phyloP scores from a whole-genome alignment of 37 sponge, comb jelly and placozoan genomes.

The Aplysina aerophoba region DNA sequence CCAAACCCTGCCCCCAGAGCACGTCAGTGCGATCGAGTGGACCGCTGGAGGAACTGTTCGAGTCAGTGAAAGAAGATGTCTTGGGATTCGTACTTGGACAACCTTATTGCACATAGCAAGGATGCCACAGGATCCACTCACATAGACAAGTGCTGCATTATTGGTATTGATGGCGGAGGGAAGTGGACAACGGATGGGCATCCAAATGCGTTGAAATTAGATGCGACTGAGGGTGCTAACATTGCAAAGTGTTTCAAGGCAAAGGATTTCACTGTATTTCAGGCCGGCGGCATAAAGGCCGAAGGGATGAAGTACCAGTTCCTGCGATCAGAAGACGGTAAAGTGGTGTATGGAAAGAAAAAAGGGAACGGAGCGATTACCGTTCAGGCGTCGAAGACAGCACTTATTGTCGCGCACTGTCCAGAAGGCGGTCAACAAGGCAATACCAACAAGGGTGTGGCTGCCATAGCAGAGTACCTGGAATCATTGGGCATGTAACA shows the following conservation, averaged over 20 bases:
- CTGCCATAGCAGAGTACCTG: slow-evolving; percentile 85
- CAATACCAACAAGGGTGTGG: slow-evolving; percentile 77
- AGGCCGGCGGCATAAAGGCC: slow-evolving; percentile 51
- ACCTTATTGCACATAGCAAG: slow-evolving; percentile 81
- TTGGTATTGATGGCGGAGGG: slow-evolving; percentile 83
- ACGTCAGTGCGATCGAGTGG: too few species aligned
- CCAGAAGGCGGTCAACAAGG: slow-evolving; percentile 90
- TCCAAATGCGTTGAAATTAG: slow-evolving; percentile 55
- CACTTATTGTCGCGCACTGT: slow-evolving; percentile 83
- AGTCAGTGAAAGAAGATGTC: slow-evolving; percentile 44
- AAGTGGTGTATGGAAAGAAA: slow-evolving; percentile 72
- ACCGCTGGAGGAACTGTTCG: too few species aligned
- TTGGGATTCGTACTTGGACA: slow-evolving; percentile 90
- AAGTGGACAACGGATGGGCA: slow-evolving; percentile 69
- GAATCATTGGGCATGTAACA: slow-evolving; percentile 73
- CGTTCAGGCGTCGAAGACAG: slow-evolving; percentile 80
- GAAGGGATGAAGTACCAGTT: slow-evolving; percentile 81
- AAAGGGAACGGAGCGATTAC: slow-evolving; percentile 77
- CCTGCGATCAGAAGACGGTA: slow-evolving; percentile 75
- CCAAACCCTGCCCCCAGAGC: not conserved
- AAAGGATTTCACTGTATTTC: slow-evolving; percentile 82
- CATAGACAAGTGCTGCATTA: slow-evolving; percentile 73
- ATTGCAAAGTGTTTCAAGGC: slow-evolving; percentile 74
- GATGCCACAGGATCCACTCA: slow-evolving; percentile 63
- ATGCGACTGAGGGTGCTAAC: slow-evolving; percentile 48